Conservation (phyloP, 2,797 vertebrate species). For the Sphenodon punctatus region DNA sequence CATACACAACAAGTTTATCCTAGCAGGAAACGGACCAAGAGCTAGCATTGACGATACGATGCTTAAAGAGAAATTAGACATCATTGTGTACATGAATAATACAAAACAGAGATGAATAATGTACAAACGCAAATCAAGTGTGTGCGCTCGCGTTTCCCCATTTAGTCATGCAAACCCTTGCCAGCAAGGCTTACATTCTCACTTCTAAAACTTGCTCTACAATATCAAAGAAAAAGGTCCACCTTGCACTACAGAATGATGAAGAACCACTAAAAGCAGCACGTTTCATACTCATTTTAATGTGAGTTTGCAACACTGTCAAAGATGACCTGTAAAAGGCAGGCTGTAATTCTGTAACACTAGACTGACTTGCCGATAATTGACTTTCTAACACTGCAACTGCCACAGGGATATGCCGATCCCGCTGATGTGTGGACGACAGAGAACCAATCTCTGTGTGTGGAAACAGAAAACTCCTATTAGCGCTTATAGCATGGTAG, state of each 20-base stretch:
- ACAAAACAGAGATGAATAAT: constrained; percentile 30
- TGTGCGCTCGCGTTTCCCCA: constrained; percentile 9
- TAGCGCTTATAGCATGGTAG: too few relatives aligned
- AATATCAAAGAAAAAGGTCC: constrained; percentile 29
- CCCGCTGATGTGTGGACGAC: too few relatives aligned
- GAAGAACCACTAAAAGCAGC: constrained; percentile 35
- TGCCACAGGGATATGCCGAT: too few relatives aligned
- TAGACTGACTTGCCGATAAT: constrained; percentile 53
- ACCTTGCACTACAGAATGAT: constrained; percentile 33
- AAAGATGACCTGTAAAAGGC: constrained; percentile 67
- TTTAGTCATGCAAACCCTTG: constrained; percentile 47
- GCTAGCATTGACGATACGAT: constrained; percentile 13
- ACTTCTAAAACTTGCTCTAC: constrained; percentile 20
- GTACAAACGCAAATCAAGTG: constrained; percentile 18
- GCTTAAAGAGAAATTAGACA: constrained; percentile 2
- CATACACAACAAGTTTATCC: background rate
- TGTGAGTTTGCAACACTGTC: constrained; percentile 52
- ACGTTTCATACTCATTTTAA: constrained; percentile 64
- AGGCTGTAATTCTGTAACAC: constrained; percentile 65
- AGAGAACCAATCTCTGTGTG: too few relatives aligned
- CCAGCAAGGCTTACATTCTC: constrained; percentile 23
- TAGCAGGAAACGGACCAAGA: constrained; percentile 27
- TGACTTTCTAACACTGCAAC: constrained; percentile 65
- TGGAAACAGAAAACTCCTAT: too few relatives aligned
- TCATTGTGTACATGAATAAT: constrained; percentile 50